Evolutionary conservation across 2,888 invertebrate species (phyloP).

Genomic region (Pegoplata infirma): DNA sequence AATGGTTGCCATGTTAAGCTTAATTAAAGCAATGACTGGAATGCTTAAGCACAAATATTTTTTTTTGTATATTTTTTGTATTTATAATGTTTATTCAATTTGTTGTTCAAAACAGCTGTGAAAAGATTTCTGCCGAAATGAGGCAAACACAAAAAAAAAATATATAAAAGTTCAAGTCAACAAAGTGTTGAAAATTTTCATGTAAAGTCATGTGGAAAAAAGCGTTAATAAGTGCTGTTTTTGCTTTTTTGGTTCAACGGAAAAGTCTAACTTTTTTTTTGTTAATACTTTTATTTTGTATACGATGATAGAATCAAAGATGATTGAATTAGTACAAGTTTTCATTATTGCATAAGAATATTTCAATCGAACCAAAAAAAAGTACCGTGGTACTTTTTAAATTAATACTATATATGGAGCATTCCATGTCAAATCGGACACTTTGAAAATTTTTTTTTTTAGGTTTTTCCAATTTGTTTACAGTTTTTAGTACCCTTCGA

Average conservation of each 20-base stretch:
- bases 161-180: not conserved
- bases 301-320: too few species aligned
- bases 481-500: too few species aligned
- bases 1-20: conserved; percentile 67
- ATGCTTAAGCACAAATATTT: conserved; percentile 43
- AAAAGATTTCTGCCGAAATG: not conserved
- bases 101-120: conserved; percentile 20
- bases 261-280: conserved; percentile 3
- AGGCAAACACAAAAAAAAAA: not conserved
- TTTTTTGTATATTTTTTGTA: not conserved
- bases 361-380: too few species aligned
- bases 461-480: too few species aligned
- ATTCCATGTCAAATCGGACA: too few species aligned
- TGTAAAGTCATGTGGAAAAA: conserved; percentile 45
- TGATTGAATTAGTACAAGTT: too few species aligned
- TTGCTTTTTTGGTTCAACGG: not conserved
- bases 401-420: too few species aligned
- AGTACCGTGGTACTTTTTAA: too few species aligned
- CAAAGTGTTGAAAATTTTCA: conserved; percentile 30
- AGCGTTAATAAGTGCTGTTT: conserved; percentile 29
- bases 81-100: conserved; percentile 6
- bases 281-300: not conserved
- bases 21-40: conserved; percentile 70
- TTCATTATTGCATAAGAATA: too few species aligned
- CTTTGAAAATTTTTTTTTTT: too few species aligned